A percentile compares a stretch with the other conserved stretches of the same genome.
These are phyloP conservation scores for Argentina silus DNA, from an alignment of 2,797 vertebrate genomes.

Conservation along the genomic window DNA sequence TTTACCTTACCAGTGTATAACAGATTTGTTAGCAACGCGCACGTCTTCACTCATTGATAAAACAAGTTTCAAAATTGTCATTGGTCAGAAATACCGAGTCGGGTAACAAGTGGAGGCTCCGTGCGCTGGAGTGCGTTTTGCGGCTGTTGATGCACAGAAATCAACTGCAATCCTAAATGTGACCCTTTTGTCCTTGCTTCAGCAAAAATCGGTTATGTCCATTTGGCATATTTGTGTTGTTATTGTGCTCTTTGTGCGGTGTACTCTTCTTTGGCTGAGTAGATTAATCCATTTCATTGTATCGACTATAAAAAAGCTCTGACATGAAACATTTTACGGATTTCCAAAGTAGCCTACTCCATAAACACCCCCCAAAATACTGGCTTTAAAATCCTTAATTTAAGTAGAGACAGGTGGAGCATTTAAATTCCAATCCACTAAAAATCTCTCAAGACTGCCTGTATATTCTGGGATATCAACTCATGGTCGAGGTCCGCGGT, in stretches of 20 bases:
- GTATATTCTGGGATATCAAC: slow-evolving; percentile 18
- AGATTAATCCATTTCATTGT: slow-evolving; percentile 41
- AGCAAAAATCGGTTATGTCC: slow-evolving; percentile 14
- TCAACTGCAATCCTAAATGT: slow-evolving; percentile 24
- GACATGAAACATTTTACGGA: background rate
- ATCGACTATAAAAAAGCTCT: background rate
- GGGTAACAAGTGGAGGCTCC: slow-evolving; percentile 10
- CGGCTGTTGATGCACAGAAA: slow-evolving; percentile 20
- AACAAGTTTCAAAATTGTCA: slow-evolving; percentile 3
- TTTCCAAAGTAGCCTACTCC: slow-evolving; percentile 34
- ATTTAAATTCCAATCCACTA: slow-evolving; percentile 8
- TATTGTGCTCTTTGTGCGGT: slow-evolving; percentile 3
- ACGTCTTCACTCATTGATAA: background rate
- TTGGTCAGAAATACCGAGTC: background rate
- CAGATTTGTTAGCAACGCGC: background rate
- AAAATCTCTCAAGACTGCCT: slow-evolving; percentile 14
- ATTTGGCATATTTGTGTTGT: slow-evolving; percentile 6
- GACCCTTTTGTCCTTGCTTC: slow-evolving; percentile 26
- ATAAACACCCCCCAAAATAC: slow-evolving; percentile 23
- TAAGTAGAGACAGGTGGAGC: background rate
- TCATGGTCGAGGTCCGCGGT: slow-evolving; percentile 30
- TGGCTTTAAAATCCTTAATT: slow-evolving; percentile 18
- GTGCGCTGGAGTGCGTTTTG: slow-evolving; percentile 12
- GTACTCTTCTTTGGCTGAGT: slow-evolving; percentile 14
- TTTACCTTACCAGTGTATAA: background rate